A percentile compares a stretch with the other conserved stretches of the same genome.
phyloP scores from a whole-genome alignment of 2,113 vertebrate genomes.

The Bufo bufo region DNA sequence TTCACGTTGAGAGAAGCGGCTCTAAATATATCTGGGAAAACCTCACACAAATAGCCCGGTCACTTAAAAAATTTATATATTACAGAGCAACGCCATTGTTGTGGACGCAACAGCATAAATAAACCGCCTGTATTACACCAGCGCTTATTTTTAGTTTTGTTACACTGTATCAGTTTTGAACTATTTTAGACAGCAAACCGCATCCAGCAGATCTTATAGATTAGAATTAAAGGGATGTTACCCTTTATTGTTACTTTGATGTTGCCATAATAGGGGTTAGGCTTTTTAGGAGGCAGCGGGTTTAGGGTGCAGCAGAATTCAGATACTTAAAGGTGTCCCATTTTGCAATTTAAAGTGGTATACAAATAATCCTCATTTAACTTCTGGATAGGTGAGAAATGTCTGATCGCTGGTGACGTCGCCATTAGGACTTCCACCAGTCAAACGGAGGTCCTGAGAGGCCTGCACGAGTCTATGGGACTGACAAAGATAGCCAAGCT shows the following conservation, averaged over 20 bases:
- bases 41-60: constrained; percentile 30
- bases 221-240: neutral
- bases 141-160: neutral
- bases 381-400: too few species aligned
- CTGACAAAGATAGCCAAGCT: too few species aligned
- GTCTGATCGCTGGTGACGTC: too few species aligned
- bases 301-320: too few species aligned
- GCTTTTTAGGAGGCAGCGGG: too few species aligned
- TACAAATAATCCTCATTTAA: too few species aligned
- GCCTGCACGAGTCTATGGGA: too few species aligned
- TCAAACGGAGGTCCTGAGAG: too few species aligned
- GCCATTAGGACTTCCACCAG: too few species aligned
- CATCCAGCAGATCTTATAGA: neutral
- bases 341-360: too few species aligned
- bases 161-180: neutral
- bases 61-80: neutral
- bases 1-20: neutral
- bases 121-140: neutral
- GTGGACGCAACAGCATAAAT: constrained; percentile 27
- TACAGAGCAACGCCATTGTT: constrained; percentile 24
- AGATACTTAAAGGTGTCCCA: too few species aligned
- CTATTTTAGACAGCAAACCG: neutral
- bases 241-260: neutral
- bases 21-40: constrained; percentile 48
- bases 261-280: neutral